Evolutionary conservation across 37 sponge, comb jelly and placozoan genomes (phyloP).

Genomic region (Hexactinellida sp.): DNA sequence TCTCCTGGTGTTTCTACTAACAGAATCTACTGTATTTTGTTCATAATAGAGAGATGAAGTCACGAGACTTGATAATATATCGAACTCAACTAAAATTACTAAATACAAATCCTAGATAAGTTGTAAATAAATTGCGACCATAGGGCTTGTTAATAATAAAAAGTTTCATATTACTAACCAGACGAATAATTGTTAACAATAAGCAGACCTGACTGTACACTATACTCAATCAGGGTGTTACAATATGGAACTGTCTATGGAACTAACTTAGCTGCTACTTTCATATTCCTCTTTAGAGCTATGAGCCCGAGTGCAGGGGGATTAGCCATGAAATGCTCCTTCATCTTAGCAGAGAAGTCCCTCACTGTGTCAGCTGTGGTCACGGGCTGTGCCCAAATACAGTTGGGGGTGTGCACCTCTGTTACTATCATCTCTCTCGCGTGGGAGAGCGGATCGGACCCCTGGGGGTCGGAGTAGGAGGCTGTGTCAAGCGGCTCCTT

Average conservation of each 20-base stretch:
- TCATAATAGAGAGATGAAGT: too few species aligned
- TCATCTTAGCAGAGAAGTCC: constrained; percentile 9
- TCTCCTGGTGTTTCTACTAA: too few species aligned
- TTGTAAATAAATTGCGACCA: too few species aligned
- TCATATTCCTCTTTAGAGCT: background rate
- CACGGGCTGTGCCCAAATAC: background rate
- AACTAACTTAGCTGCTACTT: background rate
- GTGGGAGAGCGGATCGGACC: background rate
- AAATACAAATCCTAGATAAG: too few species aligned
- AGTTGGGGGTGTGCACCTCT: background rate
- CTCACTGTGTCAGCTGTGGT: background rate
- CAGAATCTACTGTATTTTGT: too few species aligned
- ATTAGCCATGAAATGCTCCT: background rate
- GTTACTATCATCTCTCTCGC: background rate
- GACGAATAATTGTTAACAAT: too few species aligned
- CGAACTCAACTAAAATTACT: too few species aligned
- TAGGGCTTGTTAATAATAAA: too few species aligned
- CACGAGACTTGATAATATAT: too few species aligned
- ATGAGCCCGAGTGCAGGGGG: background rate
- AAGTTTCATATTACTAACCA: too few species aligned
- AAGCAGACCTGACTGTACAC: too few species aligned
- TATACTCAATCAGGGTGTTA: too few species aligned
- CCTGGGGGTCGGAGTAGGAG: background rate
- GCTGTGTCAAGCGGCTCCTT: background rate
- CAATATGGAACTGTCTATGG: background rate